Evolutionary conservation across 2,888 invertebrate species (phyloP).

Genomic region (Hedya salicella): DNA sequence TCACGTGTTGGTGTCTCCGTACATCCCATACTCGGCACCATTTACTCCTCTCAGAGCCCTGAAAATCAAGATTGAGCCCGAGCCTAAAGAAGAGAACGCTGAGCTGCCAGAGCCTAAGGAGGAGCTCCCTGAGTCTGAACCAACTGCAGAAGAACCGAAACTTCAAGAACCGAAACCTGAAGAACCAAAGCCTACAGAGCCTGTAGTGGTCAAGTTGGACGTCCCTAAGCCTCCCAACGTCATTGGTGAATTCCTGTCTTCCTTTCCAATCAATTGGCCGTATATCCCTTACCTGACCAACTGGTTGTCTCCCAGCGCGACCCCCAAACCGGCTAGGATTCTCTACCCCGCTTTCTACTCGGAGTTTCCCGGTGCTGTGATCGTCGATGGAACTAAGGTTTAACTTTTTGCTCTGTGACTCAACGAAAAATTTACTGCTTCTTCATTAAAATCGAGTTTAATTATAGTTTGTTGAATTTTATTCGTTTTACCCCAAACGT

Average conservation of each 20-base stretch:
- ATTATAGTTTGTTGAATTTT: no score
- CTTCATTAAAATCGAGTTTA: no score
- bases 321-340: neutral
- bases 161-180: slow-evolving; percentile 24
- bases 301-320: slow-evolving; percentile 19
- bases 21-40: slow-evolving; percentile 26
- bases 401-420: neutral
- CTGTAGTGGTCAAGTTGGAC: slow-evolving; percentile 14
- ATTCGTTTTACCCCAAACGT: no score
- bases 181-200: no score
- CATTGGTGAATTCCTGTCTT: neutral
- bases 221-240: slow-evolving; percentile 5
- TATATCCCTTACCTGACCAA: neutral
- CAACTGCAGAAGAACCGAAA: slow-evolving; percentile 26
- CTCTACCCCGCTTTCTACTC: slow-evolving; percentile 17
- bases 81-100: slow-evolving; percentile 22
- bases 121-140: slow-evolving; percentile 8
- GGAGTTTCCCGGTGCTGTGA: slow-evolving; percentile 11
- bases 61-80: slow-evolving; percentile 24
- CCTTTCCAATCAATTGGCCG: neutral
- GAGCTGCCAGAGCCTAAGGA: slow-evolving; percentile 17
- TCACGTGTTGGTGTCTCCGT: slow-evolving; percentile 37
- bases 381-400: slow-evolving; percentile 8
- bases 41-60: slow-evolving; percentile 41
- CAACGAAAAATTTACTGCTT: slow-evolving; percentile 4